Evolutionary conservation across 2,888 invertebrate species (phyloP).

Genomic region (Tuberolachnus salignus): DNA sequence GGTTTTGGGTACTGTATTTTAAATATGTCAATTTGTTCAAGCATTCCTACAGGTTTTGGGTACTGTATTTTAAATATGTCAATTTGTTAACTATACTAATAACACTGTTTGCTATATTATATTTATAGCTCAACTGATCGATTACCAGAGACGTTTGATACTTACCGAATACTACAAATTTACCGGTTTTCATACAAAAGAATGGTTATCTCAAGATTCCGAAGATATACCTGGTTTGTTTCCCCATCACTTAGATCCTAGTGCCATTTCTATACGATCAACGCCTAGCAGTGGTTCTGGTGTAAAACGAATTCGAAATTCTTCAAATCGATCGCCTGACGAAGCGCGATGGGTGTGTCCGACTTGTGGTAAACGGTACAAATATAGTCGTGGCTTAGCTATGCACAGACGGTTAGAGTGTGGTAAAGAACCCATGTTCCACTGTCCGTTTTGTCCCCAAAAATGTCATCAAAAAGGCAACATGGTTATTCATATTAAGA

Average conservation of each 20-base stretch:
- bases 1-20: slow-evolving; percentile 50
- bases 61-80: background rate
- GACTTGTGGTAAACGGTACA: slow-evolving; percentile 59
- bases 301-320: slow-evolving; percentile 53
- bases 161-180: slow-evolving; percentile 58
- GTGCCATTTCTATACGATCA: slow-evolving; percentile 54
- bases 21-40: background rate
- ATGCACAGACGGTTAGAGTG: slow-evolving; percentile 62
- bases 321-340: slow-evolving; percentile 57
- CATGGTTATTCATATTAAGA: slow-evolving; percentile 59
- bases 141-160: slow-evolving; percentile 57
- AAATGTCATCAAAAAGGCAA: slow-evolving; percentile 59
- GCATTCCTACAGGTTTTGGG: slow-evolving; percentile 47
- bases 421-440: slow-evolving; percentile 64
- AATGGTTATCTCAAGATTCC: slow-evolving; percentile 57
- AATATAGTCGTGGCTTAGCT: slow-evolving; percentile 59
- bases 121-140: slow-evolving; percentile 55
- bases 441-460: slow-evolving; percentile 65
- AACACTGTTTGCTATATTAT: slow-evolving; percentile 5
- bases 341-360: slow-evolving; percentile 58
- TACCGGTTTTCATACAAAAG: slow-evolving; percentile 57
- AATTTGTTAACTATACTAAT: background rate
- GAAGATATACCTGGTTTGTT: slow-evolving; percentile 58
- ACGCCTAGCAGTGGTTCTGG: slow-evolving; percentile 44
- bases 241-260: slow-evolving; percentile 58